Evolutionary conservation across 2,113 vertebrate species (phyloP), one percentile per base, ranked within the genome.

Genomic region (Microcebus murinus): DNA sequence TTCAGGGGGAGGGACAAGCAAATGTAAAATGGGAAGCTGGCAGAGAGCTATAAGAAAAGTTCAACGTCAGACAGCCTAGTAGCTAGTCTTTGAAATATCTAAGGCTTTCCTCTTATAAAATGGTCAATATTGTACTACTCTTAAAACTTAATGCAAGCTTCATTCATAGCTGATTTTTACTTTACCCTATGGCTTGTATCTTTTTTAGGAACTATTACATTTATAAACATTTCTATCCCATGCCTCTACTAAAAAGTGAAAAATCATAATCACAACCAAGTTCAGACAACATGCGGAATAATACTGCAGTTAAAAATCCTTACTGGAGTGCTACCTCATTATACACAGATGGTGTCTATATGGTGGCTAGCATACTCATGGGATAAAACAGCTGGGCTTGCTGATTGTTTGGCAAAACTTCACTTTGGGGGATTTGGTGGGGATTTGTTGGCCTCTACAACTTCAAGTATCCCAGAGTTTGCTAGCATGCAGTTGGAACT

Each of bases 191-290:
- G 67, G 39, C 77, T 91, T 91, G 25, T 59, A 20, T 45, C 63
- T 94, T 84, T 79, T 50, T 87, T 67, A 97, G 36, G 55, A 83
- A 76, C 67, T 95, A 91, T 94, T 91, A 48, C 84, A 87, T 93
- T 95, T 95, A 84, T 96, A 94, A 77, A 74, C 65, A 92, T 71
- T 95, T 95, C 95, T 90, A 96, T 96, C 91, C 90, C 76, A 82
- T 39, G 81, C 71, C 63, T 96, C 94, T 92, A 10, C 42, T 96
- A 95, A 96, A 96, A 97, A 90, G 9, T 92, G 25, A 95, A 96
- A 96, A 90, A 85, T 93, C 65, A 71, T 82, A 81, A 95, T 82
- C 55, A 82, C 48, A 87, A 84, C 34, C 55, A 90, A 90, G 65
- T 92, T 80, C 59, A 92, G 90, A 90, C 45, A 95, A 55, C 59